Conservation (phyloP, 2,113 vertebrate genomes). For the Marcusenius ussheri region DNA sequence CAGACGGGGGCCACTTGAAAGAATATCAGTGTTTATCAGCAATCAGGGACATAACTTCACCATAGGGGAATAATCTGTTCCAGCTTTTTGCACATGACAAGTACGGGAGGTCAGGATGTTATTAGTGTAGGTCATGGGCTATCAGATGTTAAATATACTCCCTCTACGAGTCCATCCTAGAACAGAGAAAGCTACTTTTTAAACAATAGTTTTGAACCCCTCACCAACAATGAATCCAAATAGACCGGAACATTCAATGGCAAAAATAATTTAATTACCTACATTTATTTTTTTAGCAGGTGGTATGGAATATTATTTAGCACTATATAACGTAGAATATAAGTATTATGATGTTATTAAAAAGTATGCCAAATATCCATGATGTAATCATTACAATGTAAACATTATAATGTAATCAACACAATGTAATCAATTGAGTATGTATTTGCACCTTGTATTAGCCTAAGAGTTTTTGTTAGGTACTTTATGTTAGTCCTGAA, state of each 20-base stretch:
- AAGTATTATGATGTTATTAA: no score
- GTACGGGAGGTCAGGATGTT: constrained; percentile 43
- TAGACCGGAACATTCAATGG: neutral
- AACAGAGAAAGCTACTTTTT: neutral
- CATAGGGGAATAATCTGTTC: constrained; percentile 64
- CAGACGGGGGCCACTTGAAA: constrained; percentile 63
- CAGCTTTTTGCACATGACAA: constrained; percentile 58
- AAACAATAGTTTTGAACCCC: neutral
- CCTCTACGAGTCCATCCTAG: neutral
- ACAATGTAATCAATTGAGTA: no score
- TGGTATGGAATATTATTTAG: no score
- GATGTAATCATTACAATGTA: no score
- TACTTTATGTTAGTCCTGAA: no score
- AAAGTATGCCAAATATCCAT: no score
- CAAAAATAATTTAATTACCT: neutral
- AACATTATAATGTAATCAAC: no score
- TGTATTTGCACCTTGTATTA: no score
- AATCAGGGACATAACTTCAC: constrained; percentile 58
- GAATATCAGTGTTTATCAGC: constrained; percentile 61
- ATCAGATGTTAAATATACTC: constrained; percentile 40
- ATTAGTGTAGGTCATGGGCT: constrained; percentile 53
- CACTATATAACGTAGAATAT: no score
- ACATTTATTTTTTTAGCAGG: neutral
- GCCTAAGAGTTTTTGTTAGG: no score
- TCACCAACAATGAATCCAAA: neutral